Evolutionary conservation across 2,888 invertebrate genomes (phyloP), one percentile per base, ranked within the genome.

Genomic region (Phyllotreta striolata): DNA sequence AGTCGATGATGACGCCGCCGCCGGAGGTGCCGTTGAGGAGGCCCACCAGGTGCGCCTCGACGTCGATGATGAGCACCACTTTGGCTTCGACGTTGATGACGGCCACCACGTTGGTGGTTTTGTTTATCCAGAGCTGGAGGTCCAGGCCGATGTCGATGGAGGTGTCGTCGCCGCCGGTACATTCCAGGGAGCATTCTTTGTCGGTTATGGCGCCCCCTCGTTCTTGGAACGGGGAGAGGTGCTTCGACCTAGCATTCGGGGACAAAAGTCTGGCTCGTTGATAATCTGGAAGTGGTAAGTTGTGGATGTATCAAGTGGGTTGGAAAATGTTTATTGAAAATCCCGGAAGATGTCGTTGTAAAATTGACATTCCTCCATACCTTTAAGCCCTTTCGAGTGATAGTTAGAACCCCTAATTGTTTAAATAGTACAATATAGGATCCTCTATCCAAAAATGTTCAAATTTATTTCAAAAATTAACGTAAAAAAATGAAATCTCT

Each of bases 11-110:
- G 10, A 71, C 56, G 7, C 62, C 67, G 7, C 55, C 64, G 1
- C 72, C 72, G 24, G 43, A 51, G 6, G 37, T 63, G 43, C 69
- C 66, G 43, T 72, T 63, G 9, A 71, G 62, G 6, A 71, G 7
- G 2, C 46, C 70, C 2, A 65, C 63, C 10, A 71, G 43, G 12
- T 62, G 55, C 1, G 63, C 55, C 13, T 62, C 60, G 8, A 71
- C 13, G 35, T 71, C 69, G n/a, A 71, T 38, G 14, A 70, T 52
- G 9, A 71, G 13, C 9, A 70, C 68, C 24, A 69, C 65, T 1
- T 64, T 57, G 6, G 69, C 70, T 24, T 62, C 65, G 7, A 49
- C 10, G 51, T 72, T 71, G n/a, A 70, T 64, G 1, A 71, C 12
- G 9, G 46, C 69, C 0, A 72, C 10, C 7, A 71, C 54, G 13